These are phyloP conservation scores for Leucosticte australis DNA, from an alignment of 2,113 vertebrate species.

Conservation along the genomic window DNA sequence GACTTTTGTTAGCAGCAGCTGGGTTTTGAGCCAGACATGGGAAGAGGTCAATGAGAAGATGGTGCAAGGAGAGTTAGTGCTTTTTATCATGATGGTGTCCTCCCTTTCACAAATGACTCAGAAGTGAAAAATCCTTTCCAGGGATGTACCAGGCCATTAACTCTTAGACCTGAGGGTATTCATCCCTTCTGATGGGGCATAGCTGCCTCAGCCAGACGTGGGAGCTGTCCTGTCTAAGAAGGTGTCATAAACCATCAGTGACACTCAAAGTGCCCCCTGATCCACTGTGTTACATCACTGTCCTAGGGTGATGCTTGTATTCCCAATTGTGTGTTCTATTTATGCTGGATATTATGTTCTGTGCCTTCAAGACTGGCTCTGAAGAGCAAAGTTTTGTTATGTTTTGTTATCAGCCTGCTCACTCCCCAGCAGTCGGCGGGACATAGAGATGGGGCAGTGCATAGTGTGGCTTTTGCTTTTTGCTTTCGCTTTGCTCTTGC, in stretches of 20 bases:
- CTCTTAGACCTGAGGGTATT: not conserved
- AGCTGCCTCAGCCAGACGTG: not conserved
- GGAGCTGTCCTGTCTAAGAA: not conserved
- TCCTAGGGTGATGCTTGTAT: too few species aligned
- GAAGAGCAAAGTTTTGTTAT: too few species aligned
- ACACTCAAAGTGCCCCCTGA: fast-evolving
- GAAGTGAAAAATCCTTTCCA: not conserved
- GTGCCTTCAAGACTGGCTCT: too few species aligned
- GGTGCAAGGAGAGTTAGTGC: not conserved
- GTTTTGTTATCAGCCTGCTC: too few species aligned
- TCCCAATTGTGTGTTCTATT: too few species aligned
- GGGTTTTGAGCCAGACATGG: not conserved
- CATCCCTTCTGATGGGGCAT: not conserved
- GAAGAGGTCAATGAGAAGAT: not conserved
- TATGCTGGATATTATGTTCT: too few species aligned
- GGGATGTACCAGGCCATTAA: not conserved
- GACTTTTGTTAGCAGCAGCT: not conserved
- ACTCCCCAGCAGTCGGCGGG: too few species aligned
- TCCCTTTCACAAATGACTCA: not conserved
- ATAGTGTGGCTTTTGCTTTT: too few species aligned
- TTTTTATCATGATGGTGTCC: not conserved
- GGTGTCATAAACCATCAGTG: not conserved
- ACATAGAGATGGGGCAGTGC: too few species aligned
- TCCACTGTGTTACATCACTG: not conserved
- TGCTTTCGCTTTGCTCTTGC: too few species aligned